Base-by-base conservation (phyloP, 2,113 vertebrate genomes). In the Pelecanoides urinatrix region DNA sequence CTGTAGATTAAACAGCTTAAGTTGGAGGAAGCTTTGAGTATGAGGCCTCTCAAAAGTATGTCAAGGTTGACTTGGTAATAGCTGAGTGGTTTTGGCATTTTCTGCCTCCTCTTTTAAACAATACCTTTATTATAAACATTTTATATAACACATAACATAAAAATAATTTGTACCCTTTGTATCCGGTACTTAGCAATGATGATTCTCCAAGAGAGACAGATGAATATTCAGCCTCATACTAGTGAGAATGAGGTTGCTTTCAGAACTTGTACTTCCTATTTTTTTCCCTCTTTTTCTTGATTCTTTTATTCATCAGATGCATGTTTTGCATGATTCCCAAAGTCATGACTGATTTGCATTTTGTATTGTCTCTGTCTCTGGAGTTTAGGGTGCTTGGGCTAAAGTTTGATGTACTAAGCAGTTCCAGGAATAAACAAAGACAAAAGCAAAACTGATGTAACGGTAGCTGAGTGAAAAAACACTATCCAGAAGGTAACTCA, bases 361-460 rank as follows among this genome's bases (percentile, higher is more conserved):
- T 92, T 88, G 29, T 47, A 44, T 68, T 81, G 23, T 55, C 26
- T 82, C 20, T 87, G 47, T 78, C 75, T 68, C 58, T 78, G 87
- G 52, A 95, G 74, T 91, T 97, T 63, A 72, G 29, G 29, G 70
- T 92, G 88, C 22, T 93, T 27, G 76, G 53, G 29, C 21, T 83
- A n/a, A 90, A 93, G 56, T 89, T 93, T 95, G 61, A 90, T 87
- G 23, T 68, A 74, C 49, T 79, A 52, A 95, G 30, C 70, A 79
- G 88, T 89, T 88, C 29, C 49, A 59, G 42, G 15, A 59, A 88
- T 59, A 92, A 90, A 42, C 6, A 87, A 74, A 63, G 29, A n/a
- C 52, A 79, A 67, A 86, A 75, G 3, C 15, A 92, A 82, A 94
- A 59, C 34, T 83, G 44, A 18, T 4, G 5, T 38, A 91, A 92